phyloP scores from a whole-genome alignment of 2,888 invertebrate species.

The Cheilosia scutellata region DNA sequence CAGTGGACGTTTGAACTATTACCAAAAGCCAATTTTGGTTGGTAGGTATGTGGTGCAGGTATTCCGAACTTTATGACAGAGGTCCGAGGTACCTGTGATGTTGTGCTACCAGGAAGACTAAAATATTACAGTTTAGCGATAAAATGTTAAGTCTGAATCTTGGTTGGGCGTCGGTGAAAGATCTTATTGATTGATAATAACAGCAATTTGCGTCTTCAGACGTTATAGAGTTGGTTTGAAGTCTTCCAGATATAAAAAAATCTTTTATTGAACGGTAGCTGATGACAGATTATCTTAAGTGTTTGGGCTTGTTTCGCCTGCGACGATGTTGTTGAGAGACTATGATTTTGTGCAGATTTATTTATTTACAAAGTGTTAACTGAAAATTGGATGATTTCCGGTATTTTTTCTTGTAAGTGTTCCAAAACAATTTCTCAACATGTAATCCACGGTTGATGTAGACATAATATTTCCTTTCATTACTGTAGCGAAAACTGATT shows the following conservation, averaged over 20 bases:
- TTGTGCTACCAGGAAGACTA: constrained; percentile 40
- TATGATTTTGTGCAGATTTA: constrained; percentile 1
- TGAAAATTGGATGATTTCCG: not conserved
- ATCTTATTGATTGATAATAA: constrained; percentile 65
- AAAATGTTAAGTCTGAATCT: constrained; percentile 33
- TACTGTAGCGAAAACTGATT: not conserved
- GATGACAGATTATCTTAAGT: constrained; percentile 41
- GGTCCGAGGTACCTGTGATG: constrained; percentile 4
- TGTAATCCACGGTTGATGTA: constrained; percentile 5
- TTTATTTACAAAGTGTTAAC: constrained; percentile 9
- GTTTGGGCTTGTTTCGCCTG: constrained; percentile 30
- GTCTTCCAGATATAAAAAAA: constrained; percentile 32
- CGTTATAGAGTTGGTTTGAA: constrained; percentile 39
- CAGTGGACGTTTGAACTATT: constrained; percentile 51
- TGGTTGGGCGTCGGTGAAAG: constrained; percentile 53
- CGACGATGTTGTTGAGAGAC: constrained; percentile 35
- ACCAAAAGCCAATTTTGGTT: constrained; percentile 39
- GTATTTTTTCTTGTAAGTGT: not conserved
- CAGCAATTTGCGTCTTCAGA: constrained; percentile 60
- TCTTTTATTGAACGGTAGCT: constrained; percentile 35
- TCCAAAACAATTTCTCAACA: not conserved
- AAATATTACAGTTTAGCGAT: constrained; percentile 22
- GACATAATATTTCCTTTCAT: not conserved
- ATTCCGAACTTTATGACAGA: not conserved
- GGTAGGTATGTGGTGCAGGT: constrained; percentile 1